Evolutionary conservation across 2,888 invertebrate species (phyloP).

Genomic region (Tenthredo mesomela): DNA sequence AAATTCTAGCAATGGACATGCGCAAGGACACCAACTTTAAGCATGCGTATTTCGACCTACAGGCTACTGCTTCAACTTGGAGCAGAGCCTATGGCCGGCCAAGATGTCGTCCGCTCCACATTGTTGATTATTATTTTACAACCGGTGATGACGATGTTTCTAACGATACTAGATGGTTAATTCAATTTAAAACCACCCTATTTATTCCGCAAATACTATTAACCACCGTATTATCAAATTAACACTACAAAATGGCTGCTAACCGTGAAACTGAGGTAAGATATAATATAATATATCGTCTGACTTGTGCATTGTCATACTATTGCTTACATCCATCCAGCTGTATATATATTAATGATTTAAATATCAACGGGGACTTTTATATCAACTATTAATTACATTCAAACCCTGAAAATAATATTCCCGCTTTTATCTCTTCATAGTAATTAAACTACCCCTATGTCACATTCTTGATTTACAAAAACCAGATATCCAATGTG

Average conservation of each 20-base stretch:
- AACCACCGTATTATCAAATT: slow-evolving; percentile 26
- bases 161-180: slow-evolving; percentile 44
- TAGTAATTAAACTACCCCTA: neutral
- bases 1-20: slow-evolving; percentile 40
- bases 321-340: neutral
- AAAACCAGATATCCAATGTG: neutral
- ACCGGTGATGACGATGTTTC: slow-evolving; percentile 15
- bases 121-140: slow-evolving; percentile 58
- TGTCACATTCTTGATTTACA: neutral
- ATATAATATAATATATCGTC: neutral
- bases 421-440: neutral
- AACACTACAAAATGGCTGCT: slow-evolving; percentile 53
- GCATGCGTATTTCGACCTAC: slow-evolving; percentile 41
- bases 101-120: slow-evolving; percentile 49
- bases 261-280: slow-evolving; percentile 54
- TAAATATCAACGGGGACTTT: slow-evolving; percentile 13
- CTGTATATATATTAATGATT: slow-evolving; percentile 22
- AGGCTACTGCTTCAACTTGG: slow-evolving; percentile 5
- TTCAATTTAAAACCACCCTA: slow-evolving; percentile 37
- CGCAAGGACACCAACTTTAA: slow-evolving; percentile 28
- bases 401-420: neutral
- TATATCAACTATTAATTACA: neutral
- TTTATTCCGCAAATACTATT: neutral
- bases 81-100: slow-evolving; percentile 33
- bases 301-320: slow-evolving; percentile 4